Percentiles rank a stretch among this genome's conserved stretches.
These are phyloP conservation scores for Lepus townsendii DNA, from an alignment of 2,797 vertebrate genomes.

Conservation along the genomic window DNA sequence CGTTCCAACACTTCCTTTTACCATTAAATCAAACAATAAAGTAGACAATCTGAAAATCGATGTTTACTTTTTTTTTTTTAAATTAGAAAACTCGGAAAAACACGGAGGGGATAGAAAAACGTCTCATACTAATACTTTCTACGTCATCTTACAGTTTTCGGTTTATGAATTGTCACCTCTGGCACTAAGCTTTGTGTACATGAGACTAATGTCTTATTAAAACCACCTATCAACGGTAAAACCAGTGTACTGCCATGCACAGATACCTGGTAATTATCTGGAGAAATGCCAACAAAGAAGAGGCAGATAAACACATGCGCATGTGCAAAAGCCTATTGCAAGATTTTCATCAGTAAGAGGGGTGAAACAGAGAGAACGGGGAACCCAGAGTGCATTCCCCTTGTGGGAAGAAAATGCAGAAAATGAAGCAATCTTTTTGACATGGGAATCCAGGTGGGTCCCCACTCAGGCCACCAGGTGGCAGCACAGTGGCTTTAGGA, in stretches of 20 bases:
- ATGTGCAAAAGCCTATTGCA: neutral
- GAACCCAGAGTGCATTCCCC: rapidly evolving
- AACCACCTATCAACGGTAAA: neutral
- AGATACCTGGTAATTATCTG: neutral
- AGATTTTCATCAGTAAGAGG: neutral
- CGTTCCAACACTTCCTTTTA: neutral
- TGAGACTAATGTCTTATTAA: neutral
- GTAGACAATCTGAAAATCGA: neutral
- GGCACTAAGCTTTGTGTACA: neutral
- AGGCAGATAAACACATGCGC: neutral
- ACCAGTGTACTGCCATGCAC: too few species aligned
- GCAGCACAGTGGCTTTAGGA: neutral
- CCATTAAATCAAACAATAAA: neutral
- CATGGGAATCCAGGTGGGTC: neutral
- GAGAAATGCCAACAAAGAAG: neutral
- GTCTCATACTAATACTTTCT: neutral
- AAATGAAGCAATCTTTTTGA: neutral
- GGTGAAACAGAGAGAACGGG: neutral
- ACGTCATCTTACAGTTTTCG: neutral
- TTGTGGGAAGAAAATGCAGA: neutral
- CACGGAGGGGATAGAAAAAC: neutral
- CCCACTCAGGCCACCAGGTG: neutral
- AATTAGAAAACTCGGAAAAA: neutral
- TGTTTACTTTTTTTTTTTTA: neutral
- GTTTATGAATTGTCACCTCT: neutral